Evolutionary conservation across 1,140 invertebrate species (phyloP).

Genomic region (Holcopasites calliopsidis): DNA sequence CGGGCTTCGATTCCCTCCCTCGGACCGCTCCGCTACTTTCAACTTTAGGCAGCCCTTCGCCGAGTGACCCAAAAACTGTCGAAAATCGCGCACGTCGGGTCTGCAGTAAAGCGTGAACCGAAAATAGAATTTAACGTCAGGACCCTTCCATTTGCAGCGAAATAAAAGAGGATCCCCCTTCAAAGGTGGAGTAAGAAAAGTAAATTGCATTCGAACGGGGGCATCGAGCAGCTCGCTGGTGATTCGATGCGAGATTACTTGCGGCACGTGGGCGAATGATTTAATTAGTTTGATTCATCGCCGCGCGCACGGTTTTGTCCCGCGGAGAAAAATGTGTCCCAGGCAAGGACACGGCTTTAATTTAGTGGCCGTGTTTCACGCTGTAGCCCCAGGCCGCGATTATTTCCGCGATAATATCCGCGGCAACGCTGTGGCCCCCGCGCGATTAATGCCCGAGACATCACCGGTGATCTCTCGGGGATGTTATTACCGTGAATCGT

Average conservation of each 20-base stretch:
- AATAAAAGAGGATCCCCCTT: too few species aligned
- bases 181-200: neutral
- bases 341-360: conserved; percentile 25
- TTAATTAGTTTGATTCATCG: conserved; percentile 47
- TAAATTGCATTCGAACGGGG: neutral
- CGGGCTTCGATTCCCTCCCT: conserved; percentile 24
- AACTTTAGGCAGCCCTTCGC: conserved; percentile 29
- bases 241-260: conserved; percentile 33
- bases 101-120: too few species aligned
- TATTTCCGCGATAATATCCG: conserved; percentile 33
- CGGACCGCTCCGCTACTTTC: conserved; percentile 28
- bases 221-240: neutral
- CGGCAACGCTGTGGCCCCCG: conserved; percentile 27
- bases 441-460: conserved; percentile 45
- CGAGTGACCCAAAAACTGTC: conserved; percentile 36
- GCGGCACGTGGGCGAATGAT: conserved; percentile 38
- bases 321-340: conserved; percentile 19
- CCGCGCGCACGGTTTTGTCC: neutral
- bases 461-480: conserved; percentile 6
- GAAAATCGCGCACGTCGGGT: neutral
- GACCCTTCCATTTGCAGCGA: neutral
- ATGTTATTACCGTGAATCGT: conserved; percentile 44
- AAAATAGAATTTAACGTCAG: too few species aligned
- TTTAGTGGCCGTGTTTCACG: conserved; percentile 37
- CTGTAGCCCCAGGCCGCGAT: conserved; percentile 1